Evolutionary conservation across 2,888 invertebrate genomes (phyloP).

Genomic region (Diarsia dahlii): DNA sequence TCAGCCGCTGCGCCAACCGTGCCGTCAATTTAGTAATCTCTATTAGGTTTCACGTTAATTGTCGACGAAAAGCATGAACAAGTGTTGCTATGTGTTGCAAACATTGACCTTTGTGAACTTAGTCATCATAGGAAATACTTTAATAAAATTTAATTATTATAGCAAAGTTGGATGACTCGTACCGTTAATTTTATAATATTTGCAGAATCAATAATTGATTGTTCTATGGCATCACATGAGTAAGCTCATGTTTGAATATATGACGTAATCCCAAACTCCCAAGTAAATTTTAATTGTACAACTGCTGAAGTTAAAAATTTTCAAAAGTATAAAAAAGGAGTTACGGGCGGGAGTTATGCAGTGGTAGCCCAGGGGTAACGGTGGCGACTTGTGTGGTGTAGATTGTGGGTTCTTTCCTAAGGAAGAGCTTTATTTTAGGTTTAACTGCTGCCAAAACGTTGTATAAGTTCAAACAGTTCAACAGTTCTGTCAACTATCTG

Average conservation of each 20-base stretch:
- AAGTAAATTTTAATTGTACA: not conserved
- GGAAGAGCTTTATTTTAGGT: not conserved
- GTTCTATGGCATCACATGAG: not conserved
- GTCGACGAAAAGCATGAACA: not conserved
- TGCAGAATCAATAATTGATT: not conserved
- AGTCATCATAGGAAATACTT: conserved; percentile 1
- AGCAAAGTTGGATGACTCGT: conserved; percentile 1
- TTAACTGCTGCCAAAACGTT: not conserved
- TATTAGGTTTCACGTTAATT: no score
- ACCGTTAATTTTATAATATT: conserved; percentile 1
- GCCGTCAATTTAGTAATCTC: no score
- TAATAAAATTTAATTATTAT: not conserved
- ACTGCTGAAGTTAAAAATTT: not conserved
- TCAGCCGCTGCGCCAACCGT: no score
- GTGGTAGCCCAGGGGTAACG: not conserved
- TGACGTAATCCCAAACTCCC: not conserved
- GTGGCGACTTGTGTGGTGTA: not conserved
- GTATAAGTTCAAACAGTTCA: no score
- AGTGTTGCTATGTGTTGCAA: not conserved
- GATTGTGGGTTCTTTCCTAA: not conserved
- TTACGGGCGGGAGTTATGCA: no score
- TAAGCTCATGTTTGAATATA: not conserved
- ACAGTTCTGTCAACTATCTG: no score
- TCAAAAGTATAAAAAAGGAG: not conserved
- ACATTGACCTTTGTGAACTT: not conserved